These are phyloP conservation scores for Chrysaora quinquecirrha DNA, from an alignment of 30 jellyfish, hydroid and myxozoan species.

Conservation along the genomic window DNA sequence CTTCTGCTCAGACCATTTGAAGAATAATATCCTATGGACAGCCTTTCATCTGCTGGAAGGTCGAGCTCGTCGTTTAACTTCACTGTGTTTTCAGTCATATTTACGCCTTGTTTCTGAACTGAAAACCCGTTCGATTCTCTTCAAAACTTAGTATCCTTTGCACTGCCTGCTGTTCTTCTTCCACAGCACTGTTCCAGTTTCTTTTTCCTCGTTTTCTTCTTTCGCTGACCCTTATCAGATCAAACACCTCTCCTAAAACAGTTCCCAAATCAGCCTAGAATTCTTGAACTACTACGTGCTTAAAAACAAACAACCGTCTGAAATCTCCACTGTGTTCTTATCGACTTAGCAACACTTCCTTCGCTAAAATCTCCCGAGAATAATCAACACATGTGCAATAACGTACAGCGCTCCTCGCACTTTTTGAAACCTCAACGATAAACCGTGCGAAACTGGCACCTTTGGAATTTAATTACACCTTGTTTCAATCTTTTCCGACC, in stretches of 20 bases:
- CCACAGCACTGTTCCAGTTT: background rate
- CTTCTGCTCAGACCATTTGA: slow-evolving; percentile 55
- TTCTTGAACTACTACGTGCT: background rate
- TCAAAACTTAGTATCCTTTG: background rate
- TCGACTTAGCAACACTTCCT: background rate
- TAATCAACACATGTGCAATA: background rate
- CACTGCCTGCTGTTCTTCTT: background rate
- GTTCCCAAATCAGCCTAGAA: background rate
- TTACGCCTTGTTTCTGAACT: background rate
- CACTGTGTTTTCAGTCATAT: slow-evolving; percentile 6
- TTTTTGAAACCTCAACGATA: background rate
- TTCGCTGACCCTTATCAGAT: background rate
- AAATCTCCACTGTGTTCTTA: background rate
- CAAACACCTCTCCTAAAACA: background rate
- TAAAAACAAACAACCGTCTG: background rate
- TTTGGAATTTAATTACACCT: slow-evolving; percentile 17
- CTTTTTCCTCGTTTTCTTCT: background rate
- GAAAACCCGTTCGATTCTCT: background rate
- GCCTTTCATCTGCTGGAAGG: slow-evolving; percentile 24
- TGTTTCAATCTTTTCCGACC: background rate
- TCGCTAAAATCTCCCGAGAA: background rate
- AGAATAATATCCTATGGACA: slow-evolving; percentile 13
- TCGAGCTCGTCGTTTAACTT: slow-evolving; percentile 30
- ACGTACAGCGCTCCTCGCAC: background rate
- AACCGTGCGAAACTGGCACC: slow-evolving; percentile 11